Base-by-base conservation (phyloP, 2,113 vertebrate genomes). In the Rhinoderma darwinii region DNA sequence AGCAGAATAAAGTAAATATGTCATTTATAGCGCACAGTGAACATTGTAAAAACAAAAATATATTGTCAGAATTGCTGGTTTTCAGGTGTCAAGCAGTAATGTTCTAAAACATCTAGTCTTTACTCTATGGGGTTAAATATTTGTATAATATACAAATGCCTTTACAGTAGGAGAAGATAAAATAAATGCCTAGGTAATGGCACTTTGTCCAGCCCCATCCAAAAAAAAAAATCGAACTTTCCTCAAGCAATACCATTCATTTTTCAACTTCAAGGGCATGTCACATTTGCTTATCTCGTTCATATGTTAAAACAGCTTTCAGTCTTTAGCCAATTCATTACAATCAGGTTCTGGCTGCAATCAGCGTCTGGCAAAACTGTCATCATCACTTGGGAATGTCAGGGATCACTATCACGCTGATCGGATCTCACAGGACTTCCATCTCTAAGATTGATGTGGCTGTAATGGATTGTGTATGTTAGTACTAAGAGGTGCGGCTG, bases 191-290 rank as follows among this genome's bases (percentile, higher is more conserved):
- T 35, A 30, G 32, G 35, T n/a, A 86, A 18, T 54, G 25, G 63
- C 17, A 37, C 25, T 41, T 30, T 10, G 43, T 79, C 35, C 47
- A 56, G 15, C 27, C 27, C 59, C 63, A 72, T 81, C 27, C n/a
- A n/a, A n/a, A n/a, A 86, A 81, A 81, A 86, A 61, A 81, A 80
- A 86, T 81, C 8, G 7, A 81, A 44, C 66, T 82, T 61, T 72
- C 51, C 37, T 47, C n/a, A 25, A 54, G 77, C 63, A 59, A 70
- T 73, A 82, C 50, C 72, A 81, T 32, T 74, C 63, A 81, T 87
- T 87, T 82, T 87, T 87, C 78, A 73, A 74, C 75, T 87, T 87
- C 85, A 87, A 87, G 85, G 85, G 27, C 85, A 82, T 44, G 85
- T 87, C 85, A 81, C 77, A 74, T 87, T 87, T 87, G 77, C 85